These are phyloP conservation scores for Parazoanthus atlanticus DNA, from an alignment of 92 coral and sea anemone species.

Conservation along the genomic window DNA sequence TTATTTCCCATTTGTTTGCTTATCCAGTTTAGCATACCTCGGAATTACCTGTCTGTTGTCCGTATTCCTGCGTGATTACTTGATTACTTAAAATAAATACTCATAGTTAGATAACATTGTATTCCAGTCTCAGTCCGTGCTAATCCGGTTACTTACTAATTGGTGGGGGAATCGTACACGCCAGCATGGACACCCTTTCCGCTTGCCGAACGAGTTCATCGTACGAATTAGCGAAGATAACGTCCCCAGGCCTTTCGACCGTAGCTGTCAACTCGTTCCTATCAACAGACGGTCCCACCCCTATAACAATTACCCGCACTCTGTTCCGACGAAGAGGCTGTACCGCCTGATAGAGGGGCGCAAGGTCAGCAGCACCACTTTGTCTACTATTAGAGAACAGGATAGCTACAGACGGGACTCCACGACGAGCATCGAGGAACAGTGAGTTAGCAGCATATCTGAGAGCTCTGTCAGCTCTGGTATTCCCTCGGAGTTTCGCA, in stretches of 20 bases:
- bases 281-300: conserved; percentile 75
- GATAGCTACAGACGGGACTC: conserved; percentile 77
- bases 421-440: conserved; percentile 67
- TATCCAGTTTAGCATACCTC: too few relatives aligned
- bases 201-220: conserved; percentile 69
- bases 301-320: conserved; percentile 82
- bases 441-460: conserved; percentile 69
- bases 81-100: too few relatives aligned
- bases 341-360: conserved; percentile 72
- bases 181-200: conserved; percentile 57
- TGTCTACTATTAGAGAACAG: conserved; percentile 83
- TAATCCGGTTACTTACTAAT: conserved; percentile 20
- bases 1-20: too few relatives aligned
- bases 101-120: too few relatives aligned
- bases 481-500: conserved; percentile 65
- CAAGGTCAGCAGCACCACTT: conserved; percentile 68
- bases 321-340: conserved; percentile 71
- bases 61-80: too few relatives aligned
- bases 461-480: conserved; percentile 83
- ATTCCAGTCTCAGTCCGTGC: too few relatives aligned
- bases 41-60: too few relatives aligned
- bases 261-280: conserved; percentile 55
- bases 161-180: conserved; percentile 64
- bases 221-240: conserved; percentile 71
- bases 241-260: conserved; percentile 64